Evolutionary conservation across 1,140 invertebrate species (phyloP), one percentile per base, ranked within the genome.

Genomic region (Arctopsyche grandis): DNA sequence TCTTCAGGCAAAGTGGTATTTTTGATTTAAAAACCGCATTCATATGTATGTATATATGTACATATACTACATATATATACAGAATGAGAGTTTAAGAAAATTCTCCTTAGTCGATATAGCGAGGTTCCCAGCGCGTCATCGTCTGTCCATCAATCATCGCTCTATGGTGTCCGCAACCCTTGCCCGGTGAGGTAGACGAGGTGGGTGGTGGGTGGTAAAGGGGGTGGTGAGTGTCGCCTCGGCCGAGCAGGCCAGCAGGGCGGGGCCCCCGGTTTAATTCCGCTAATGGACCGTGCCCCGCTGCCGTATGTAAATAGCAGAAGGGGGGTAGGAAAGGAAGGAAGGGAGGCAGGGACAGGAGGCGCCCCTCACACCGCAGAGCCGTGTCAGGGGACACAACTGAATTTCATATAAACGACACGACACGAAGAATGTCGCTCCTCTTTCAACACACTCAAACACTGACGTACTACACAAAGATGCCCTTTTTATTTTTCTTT

Each of bases 201-300:
- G 48, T 12, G 12, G 48, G 48, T 52, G 10, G 10, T 52, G 48
- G 10, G 48, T 52, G 12, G 48, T 14, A 12, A 12, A 52, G 48
- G 12, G 63, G 44, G 5, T 24, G 12, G 12, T 70, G 26, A 52
- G 26, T 21, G 46, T 43, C 69, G 69, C n/a, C n/a, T n/a, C n/a
- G n/a, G n/a, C n/a, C n/a, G n/a, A n/a, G 12, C 52, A 75, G 44
- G 21, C 12, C 58, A 38, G 21, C 63, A 26, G 63, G 78, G 70
- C n/a, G 24, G 74, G 63, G 56, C 26, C 58, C 63, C 73, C 24
- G 75, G 63, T 80, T 80, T 80, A 80, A 80, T 80, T 80, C 69
- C 75, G 69, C 79, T 80, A 80, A 80, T 80, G 79, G 79, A 80
- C 75, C 79, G 66, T 77, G 43, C 66, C 58, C 66, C 75, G 43